A percentile compares a stretch with the other conserved stretches of the same genome.
Conservation (phyloP, 2,888 invertebrate genomes). For the Podabrus alpinus region DNA sequence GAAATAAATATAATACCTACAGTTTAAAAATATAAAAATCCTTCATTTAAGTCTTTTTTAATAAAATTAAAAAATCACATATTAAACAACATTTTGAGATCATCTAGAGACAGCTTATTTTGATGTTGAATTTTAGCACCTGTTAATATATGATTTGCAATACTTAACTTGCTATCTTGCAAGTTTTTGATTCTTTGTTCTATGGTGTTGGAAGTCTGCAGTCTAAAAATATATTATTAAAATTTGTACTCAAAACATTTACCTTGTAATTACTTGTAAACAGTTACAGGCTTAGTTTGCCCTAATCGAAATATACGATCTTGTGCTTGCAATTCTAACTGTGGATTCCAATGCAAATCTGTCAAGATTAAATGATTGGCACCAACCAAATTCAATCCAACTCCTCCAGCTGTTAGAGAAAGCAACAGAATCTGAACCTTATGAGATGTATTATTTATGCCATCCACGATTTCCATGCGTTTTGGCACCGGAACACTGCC, state of each 20-base stretch:
- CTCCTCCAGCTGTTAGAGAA: constrained; percentile 91
- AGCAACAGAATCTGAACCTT: constrained; percentile 74
- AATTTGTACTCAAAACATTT: neutral
- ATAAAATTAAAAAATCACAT: constrained; percentile 37
- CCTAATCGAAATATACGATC: constrained; percentile 93
- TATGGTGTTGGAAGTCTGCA: constrained; percentile 83
- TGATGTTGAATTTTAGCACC: constrained; percentile 66
- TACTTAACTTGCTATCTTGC: constrained; percentile 76
- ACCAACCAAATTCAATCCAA: constrained; percentile 90
- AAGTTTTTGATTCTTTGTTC: constrained; percentile 83
- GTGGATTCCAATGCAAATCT: constrained; percentile 98
- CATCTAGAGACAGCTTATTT: constrained; percentile 78
- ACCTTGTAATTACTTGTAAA: constrained; percentile 71
- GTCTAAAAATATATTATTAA: constrained; percentile 57
- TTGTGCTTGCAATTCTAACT: constrained; percentile 91
- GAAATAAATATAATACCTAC: too few species aligned
- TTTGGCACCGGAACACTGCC: constrained; percentile 76
- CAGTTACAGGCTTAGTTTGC: constrained; percentile 77
- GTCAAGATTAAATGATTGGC: constrained; percentile 89
- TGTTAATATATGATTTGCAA: constrained; percentile 79
- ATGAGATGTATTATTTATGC: constrained; percentile 68
- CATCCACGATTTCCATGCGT: constrained; percentile 70
- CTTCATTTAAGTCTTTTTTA: neutral
- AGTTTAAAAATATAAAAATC: too few species aligned
- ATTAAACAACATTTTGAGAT: constrained; percentile 75